phyloP scores from a whole-genome alignment of 1,140 invertebrate species.

The Zaprionus ghesquierei region DNA sequence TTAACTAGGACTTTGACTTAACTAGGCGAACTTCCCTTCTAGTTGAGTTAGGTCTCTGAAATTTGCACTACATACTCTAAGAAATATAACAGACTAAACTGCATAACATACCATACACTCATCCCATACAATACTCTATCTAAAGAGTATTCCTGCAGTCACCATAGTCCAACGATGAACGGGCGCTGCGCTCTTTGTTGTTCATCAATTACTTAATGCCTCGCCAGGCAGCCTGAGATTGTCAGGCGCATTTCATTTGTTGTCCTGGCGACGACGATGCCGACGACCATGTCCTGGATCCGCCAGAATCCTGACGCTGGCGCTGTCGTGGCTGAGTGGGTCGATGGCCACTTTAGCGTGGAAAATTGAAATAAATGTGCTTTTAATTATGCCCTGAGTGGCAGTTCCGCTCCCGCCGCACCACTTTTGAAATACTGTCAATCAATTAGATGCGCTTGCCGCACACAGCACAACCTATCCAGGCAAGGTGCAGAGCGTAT shows the following conservation, averaged over 20 bases:
- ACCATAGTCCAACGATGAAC: neutral
- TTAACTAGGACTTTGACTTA: no score
- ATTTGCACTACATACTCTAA: neutral
- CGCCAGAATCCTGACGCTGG: neutral
- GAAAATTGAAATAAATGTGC: constrained; percentile 73
- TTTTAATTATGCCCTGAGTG: constrained; percentile 71
- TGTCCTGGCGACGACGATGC: constrained; percentile 26
- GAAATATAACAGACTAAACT: neutral
- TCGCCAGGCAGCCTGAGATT: constrained; percentile 36
- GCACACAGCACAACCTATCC: neutral
- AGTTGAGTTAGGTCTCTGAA: no score
- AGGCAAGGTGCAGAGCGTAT: neutral
- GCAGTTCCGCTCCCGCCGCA: constrained; percentile 25
- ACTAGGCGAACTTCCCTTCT: no score
- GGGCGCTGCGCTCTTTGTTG: constrained; percentile 16
- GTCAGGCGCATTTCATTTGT: constrained; percentile 42
- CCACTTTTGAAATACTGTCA: constrained; percentile 33
- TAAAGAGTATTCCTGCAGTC: neutral
- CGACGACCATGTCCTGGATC: constrained; percentile 2
- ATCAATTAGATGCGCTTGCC: constrained; percentile 57
- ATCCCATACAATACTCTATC: no score
- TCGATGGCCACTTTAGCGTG: constrained; percentile 56
- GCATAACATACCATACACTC: neutral
- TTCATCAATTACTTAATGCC: constrained; percentile 46
- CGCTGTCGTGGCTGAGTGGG: constrained; percentile 7